phyloP scores from a whole-genome alignment of 2,888 invertebrate genomes.

The Listrodromus nycthemerus region DNA sequence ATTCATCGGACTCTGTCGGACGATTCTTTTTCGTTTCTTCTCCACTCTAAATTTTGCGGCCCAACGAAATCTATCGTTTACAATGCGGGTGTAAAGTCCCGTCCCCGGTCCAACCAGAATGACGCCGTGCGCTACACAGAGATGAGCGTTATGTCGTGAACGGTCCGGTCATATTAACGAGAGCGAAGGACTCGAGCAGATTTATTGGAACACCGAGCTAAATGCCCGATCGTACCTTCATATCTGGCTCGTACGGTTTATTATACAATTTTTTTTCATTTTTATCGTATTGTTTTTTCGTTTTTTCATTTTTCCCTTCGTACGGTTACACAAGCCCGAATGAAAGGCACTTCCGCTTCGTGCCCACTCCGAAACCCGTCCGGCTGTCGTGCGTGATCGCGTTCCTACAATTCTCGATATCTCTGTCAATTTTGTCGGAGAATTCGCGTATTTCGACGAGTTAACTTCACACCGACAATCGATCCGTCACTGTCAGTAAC shows the following conservation, averaged over 20 bases:
- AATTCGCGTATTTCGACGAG: constrained; percentile 50
- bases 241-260: constrained; percentile 26
- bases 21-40: constrained; percentile 13
- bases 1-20: constrained; percentile 32
- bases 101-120: constrained; percentile 1
- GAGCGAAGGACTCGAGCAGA: constrained; percentile 46
- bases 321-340: constrained; percentile 8
- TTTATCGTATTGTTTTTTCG: neutral
- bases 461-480: constrained; percentile 39
- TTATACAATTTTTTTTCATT: constrained; percentile 23
- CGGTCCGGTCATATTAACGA: constrained; percentile 62
- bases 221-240: constrained; percentile 56
- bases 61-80: constrained; percentile 70
- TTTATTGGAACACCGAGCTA: constrained; percentile 54
- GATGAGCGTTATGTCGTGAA: constrained; percentile 29
- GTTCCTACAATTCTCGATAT: constrained; percentile 39
- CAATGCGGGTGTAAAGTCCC: constrained; percentile 6
- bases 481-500: constrained; percentile 36
- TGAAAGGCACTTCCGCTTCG: constrained; percentile 18
- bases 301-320: constrained; percentile 14
- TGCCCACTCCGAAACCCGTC: neutral
- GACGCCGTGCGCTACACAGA: constrained; percentile 26
- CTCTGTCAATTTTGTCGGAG: constrained; percentile 49
- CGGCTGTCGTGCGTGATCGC: constrained; percentile 29
- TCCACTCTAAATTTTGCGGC: constrained; percentile 66